Evolutionary conservation across 2,888 invertebrate genomes (phyloP), one percentile per base, ranked within the genome.

Genomic region (Chrysolina oricalcia): DNA sequence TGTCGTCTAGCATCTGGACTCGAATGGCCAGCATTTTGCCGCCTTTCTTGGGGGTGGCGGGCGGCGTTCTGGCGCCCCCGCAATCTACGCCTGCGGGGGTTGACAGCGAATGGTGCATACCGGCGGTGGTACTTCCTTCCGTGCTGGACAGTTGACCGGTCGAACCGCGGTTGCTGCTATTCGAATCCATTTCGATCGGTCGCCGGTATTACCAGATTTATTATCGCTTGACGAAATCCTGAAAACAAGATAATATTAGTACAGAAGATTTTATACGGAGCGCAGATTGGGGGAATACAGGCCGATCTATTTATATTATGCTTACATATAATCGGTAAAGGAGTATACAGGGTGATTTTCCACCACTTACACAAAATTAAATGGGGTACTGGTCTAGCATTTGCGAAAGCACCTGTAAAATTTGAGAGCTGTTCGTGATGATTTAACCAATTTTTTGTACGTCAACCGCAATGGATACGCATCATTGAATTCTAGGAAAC

Each of bases 1-100:
- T 93, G 89, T 97, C 97, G 88, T 97, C 96, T 82, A 97, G 90
- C 96, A 96, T 96, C 89, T 96, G 96, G 72, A 97, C 94, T 82
- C 96, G 91, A 79, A 96, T 94, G 71, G 96, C 95, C 79, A 97
- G 91, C 93, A 97, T 96, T 89, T 97, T 97, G 87, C 96, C 96
- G 83, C 93, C 93, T 86, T 95, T 95, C 85, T 95, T 93, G 72
- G 94, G 95, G 82, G 96, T 95, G 81, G 94, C 91, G 70, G 95
- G 94, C 75, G 94, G 94, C 80, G 95, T 95, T 78, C 94, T 91
- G 62, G 85, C 90, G 78, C 79, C 79, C 74, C 93, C 93, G 81
- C 93, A 93, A 90, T 96, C 96, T 85, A 95, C 95, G 80, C 95
- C 95, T 73, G 95, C 95, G 79, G 95, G 95, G 83, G 95, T 95